Conservation (phyloP, 2,797 vertebrate species). For the Lycodopsis pacificus region DNA sequence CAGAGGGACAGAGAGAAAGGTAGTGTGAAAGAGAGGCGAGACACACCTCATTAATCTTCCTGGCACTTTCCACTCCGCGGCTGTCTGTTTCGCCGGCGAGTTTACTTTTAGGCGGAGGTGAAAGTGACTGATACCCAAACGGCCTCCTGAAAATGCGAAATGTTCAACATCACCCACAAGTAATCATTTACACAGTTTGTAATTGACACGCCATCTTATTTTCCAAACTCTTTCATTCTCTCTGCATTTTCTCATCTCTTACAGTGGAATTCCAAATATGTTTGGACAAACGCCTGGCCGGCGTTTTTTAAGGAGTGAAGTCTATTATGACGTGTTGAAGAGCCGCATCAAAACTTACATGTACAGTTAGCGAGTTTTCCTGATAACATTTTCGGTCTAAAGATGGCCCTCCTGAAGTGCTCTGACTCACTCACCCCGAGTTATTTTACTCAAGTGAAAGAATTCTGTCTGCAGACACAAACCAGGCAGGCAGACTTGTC, state of each 20-base stretch:
- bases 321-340: slow-evolving; percentile 62
- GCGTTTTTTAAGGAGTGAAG: slow-evolving; percentile 39
- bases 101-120: slow-evolving; percentile 80
- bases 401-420: slow-evolving; percentile 29
- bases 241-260: slow-evolving; percentile 44
- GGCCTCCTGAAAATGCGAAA: slow-evolving; percentile 63
- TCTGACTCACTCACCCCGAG: slow-evolving; percentile 45
- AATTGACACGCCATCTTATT: slow-evolving; percentile 54
- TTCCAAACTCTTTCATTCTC: slow-evolving; percentile 41
- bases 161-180: slow-evolving; percentile 74
- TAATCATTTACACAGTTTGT: slow-evolving; percentile 71
- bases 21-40: slow-evolving; percentile 71
- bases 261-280: slow-evolving; percentile 58
- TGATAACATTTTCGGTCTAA: slow-evolving; percentile 39
- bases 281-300: slow-evolving; percentile 49
- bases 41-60: slow-evolving; percentile 82
- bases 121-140: slow-evolving; percentile 76
- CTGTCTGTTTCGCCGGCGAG: slow-evolving; percentile 69
- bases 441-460: slow-evolving; percentile 39
- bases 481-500: slow-evolving; percentile 52
- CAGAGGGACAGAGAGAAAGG: slow-evolving; percentile 70
- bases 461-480: slow-evolving; percentile 58
- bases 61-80: slow-evolving; percentile 74
- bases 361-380: slow-evolving; percentile 28
- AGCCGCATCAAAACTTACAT: slow-evolving; percentile 63